These are phyloP conservation scores for Aphaenogaster ashmeadi DNA, from an alignment of 1,140 invertebrate species.

Conservation along the genomic window DNA sequence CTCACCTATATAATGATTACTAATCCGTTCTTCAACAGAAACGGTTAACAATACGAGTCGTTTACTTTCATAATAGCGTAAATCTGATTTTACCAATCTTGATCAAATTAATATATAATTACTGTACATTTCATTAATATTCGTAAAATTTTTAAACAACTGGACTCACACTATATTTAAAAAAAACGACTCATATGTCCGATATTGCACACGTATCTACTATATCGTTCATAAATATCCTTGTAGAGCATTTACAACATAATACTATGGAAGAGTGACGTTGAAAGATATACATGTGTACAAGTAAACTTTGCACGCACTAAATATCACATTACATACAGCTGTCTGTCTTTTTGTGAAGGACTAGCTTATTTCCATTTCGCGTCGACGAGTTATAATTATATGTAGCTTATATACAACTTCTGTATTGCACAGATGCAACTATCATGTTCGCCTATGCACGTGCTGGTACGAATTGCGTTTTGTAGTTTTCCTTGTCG, in stretches of 20 bases:
- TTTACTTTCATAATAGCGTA: constrained; percentile 29
- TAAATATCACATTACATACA: constrained; percentile 85
- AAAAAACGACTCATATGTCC: not conserved
- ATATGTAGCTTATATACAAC: constrained; percentile 42
- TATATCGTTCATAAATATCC: constrained; percentile 55
- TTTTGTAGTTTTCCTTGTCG: not conserved
- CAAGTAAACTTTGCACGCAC: constrained; percentile 51
- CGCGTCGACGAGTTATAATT: constrained; percentile 34
- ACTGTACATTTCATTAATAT: not conserved
- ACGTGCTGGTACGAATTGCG: not conserved
- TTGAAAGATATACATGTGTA: constrained; percentile 60
- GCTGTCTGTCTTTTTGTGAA: constrained; percentile 78
- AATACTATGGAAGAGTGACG: not conserved
- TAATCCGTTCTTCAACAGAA: not conserved
- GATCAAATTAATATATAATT: constrained; percentile 16
- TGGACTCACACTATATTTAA: not conserved
- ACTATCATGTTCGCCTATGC: constrained; percentile 26
- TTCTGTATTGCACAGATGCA: constrained; percentile 57
- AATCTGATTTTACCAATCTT: not conserved
- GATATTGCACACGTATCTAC: constrained; percentile 42
- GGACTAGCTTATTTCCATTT: constrained; percentile 82
- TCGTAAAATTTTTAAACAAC: not conserved
- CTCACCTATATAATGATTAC: not conserved
- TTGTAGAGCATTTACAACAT: constrained; percentile 3
- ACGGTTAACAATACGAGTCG: not conserved